Base-by-base conservation (phyloP, 2,113 vertebrate species). In the Numenius arquata region DNA sequence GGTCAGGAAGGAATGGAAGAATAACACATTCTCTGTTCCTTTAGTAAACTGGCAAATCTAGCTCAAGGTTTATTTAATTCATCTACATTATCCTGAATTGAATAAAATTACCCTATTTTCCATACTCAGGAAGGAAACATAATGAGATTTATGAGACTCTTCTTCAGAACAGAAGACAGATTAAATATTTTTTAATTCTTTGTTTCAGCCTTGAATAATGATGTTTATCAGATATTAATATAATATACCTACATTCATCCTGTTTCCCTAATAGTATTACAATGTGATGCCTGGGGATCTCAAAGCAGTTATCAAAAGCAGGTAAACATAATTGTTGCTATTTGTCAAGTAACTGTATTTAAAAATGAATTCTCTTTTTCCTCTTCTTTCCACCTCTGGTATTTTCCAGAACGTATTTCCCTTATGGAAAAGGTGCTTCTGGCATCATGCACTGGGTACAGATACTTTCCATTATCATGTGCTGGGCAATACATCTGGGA, bases 91-190 rank as follows among this genome's bases (percentile, higher is more conserved):
- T 65, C 20, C 67, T 73, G 58, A 75, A 72, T 19, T 79, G 45
- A 92, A 73, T 86, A 90, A 75, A 95, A 93, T 87, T n/a, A 50
- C 12, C 23, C 16, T 78, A 15, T 79, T 93, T 93, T 90, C 40
- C 13, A 25, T 73, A 36, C 10, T 73, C 27, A 89, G 36, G 38
- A 81, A 90, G 77, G 59, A 94, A 85, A 13, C n/a, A 55, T n/a
- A 70, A 3, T 48, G 52, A 89, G 43, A 87, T 84, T 95, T 74
- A 88, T 71, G 26, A 89, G 34, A 40, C 15, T 52, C 8, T 70
- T 79, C 38, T 88, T 73, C n/a, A 81, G 65, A 48, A 77, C 41
- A 61, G 48, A 70, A 75, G 22, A 92, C n/a, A 93, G n/a, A 86
- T 67, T 27, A 88, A 85, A 26, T 93, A 48, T 27, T 78, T 96